Evolutionary conservation across 2,888 invertebrate species (phyloP).

Genomic region (Phragmatobia fuliginosa): DNA sequence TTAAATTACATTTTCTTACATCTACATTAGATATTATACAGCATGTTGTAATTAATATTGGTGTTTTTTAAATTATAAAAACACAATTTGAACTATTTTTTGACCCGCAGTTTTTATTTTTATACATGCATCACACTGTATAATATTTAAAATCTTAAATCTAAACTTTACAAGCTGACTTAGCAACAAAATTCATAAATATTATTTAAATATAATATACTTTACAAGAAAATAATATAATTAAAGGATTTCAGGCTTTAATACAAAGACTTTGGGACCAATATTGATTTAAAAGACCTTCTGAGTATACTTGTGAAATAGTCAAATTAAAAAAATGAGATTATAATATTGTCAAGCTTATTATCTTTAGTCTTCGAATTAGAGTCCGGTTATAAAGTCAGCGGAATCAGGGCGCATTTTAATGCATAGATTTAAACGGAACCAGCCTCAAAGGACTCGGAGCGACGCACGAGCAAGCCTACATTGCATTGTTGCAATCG

Average conservation of each 20-base stretch:
- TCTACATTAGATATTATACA: slow-evolving; percentile 5
- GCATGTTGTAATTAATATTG: slow-evolving; percentile 5
- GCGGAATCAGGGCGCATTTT: no score
- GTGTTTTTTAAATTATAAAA: not conserved
- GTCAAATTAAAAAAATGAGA: not conserved
- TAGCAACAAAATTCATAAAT: slow-evolving; percentile 50
- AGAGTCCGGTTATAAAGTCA: no score
- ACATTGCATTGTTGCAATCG: no score
- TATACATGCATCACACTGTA: slow-evolving; percentile 23
- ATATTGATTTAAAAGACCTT: no score
- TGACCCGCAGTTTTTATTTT: not conserved
- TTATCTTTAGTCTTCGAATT: no score
- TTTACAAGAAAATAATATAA: slow-evolving; percentile 37
- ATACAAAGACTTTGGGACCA: slow-evolving; percentile 20
- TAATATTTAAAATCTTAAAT: slow-evolving; percentile 27
- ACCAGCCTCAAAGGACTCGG: no score
- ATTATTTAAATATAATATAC: slow-evolving; percentile 39
- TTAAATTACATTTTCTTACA: slow-evolving; percentile 46
- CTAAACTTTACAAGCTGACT: slow-evolving; percentile 52
- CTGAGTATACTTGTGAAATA: no score
- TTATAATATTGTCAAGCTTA: no score
- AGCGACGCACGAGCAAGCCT: no score
- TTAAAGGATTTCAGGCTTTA: slow-evolving; percentile 39
- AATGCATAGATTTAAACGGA: no score
- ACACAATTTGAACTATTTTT: slow-evolving; percentile 6